These are phyloP conservation scores for Sinocyclocheilus rhinocerous DNA, from an alignment of 2,113 vertebrate genomes.

Conservation along the genomic window DNA sequence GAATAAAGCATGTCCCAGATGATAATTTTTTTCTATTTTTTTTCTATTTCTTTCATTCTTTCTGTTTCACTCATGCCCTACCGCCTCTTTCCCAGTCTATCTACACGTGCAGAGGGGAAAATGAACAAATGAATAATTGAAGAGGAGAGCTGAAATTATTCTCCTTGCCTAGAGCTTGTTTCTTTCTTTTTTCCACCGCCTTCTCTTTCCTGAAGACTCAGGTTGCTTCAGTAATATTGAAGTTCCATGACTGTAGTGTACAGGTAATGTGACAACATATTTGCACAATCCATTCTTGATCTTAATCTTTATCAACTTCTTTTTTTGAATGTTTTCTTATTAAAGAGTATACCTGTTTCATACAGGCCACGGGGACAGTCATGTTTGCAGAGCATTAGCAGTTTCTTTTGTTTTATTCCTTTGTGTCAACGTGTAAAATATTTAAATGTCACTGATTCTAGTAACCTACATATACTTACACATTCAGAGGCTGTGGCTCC, in stretches of 20 bases:
- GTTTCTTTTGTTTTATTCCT: not conserved
- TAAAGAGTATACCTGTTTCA: too few species aligned
- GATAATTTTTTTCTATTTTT: not conserved
- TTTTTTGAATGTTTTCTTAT: too few species aligned
- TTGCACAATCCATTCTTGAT: too few species aligned
- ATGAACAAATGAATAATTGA: conserved; percentile 45
- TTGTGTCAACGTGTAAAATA: not conserved
- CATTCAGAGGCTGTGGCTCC: not conserved
- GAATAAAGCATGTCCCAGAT: not conserved
- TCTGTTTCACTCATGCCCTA: not conserved
- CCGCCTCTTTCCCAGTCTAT: not conserved
- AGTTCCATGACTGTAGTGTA: conserved; percentile 5
- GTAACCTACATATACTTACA: not conserved
- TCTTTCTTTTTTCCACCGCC: not conserved
- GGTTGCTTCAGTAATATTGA: conserved; percentile 2
- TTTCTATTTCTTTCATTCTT: not conserved
- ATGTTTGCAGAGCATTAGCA: not conserved
- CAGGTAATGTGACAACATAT: conserved; percentile 27
- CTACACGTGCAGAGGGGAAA: conserved; percentile 25
- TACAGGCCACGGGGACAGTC: too few species aligned
- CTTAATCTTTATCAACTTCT: too few species aligned
- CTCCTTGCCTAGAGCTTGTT: conserved; percentile 36
- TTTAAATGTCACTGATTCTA: not conserved
- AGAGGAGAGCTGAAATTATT: conserved; percentile 35
- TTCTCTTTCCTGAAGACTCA: conserved; percentile 11